Evolutionary conservation across 2,113 vertebrate species (phyloP), one percentile per base, ranked within the genome.

Genomic region (Ovis canadensis): DNA sequence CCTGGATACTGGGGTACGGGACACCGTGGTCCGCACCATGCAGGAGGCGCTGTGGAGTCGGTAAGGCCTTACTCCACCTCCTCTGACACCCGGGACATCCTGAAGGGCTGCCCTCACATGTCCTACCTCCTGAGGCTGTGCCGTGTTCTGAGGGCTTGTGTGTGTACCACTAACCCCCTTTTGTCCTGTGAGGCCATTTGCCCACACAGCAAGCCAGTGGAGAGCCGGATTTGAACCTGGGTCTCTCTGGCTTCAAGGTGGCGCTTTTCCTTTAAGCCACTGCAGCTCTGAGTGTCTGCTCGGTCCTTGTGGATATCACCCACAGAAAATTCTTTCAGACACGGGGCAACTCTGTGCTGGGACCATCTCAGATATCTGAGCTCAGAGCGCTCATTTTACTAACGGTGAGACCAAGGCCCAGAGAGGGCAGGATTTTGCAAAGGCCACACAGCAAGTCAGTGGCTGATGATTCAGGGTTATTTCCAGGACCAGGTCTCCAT

Each of bases 31-130:
- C 2, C 90, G 29, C 3, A 17, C 97, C 71, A 57, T 98, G 92
- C 93, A 15, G 27, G 96, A 98, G 55, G 54, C 48, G 21, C 78
- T 98, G 17, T 1, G 33, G 81, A 97, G 89, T 78, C 98, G 98
- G 98, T 98, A 93, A 94, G 21, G 7, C 12, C 36, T 16, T 52
- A 36, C 7, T 3, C 5, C 29, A n/a, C 19, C 12, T n/a, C n/a
- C 54, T 59, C 55, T 14, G 59, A 25, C 43, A 8, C 59, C 71
- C 3, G 7, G 3, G 17, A 17, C 10, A 2, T 64, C 52, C 87
- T 7, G n/a, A 31, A 1, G 7, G 19, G 85, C 19, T 33, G 1
- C 29, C 43, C 74, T 27, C 36, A 17, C 60, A 19, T 14, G 2
- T 27, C 6, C 48, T 9, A 1, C 43, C 50, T 71, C n/a, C 71